Conservation (phyloP, 1,140 invertebrate genomes). For the Micrasema minimum region DNA sequence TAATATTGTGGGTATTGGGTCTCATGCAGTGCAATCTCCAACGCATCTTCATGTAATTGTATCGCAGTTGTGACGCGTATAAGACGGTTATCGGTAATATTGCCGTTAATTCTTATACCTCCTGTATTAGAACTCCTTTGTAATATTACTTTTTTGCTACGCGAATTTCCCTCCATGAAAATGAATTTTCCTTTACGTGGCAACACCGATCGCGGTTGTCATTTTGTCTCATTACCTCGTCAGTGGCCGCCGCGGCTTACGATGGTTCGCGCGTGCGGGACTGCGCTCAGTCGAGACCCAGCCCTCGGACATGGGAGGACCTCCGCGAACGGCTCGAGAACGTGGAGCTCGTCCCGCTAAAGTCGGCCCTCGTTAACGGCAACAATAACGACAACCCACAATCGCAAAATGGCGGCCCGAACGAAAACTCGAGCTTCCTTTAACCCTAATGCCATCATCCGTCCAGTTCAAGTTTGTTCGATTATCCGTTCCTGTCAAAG, state of each 20-base stretch:
- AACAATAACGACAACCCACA: slow-evolving; percentile 56
- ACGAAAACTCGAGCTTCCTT: slow-evolving; percentile 52
- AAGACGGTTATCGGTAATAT: too few relatives aligned
- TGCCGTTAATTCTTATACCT: too few relatives aligned
- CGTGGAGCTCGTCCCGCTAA: slow-evolving; percentile 61
- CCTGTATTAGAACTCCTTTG: too few relatives aligned
- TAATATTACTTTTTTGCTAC: too few relatives aligned
- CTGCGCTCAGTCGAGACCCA: background rate
- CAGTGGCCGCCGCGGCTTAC: slow-evolving; percentile 27
- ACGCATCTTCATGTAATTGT: too few relatives aligned
- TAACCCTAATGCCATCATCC: slow-evolving; percentile 55
- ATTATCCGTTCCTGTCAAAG: slow-evolving; percentile 64
- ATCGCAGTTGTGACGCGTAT: too few relatives aligned
- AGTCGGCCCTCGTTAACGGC: slow-evolving; percentile 61
- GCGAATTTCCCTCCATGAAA: too few relatives aligned
- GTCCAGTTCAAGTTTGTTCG: slow-evolving; percentile 61
- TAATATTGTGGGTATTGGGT: too few relatives aligned
- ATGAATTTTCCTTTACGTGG: too few relatives aligned
- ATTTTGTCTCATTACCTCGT: too few relatives aligned
- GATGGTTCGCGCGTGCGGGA: slow-evolving; percentile 24
- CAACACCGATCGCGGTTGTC: background rate
- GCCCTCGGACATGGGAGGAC: slow-evolving; percentile 17
- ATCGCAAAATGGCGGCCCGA: slow-evolving; percentile 58
- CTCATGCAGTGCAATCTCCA: too few relatives aligned
- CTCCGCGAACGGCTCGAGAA: slow-evolving; percentile 16